These are phyloP conservation scores for Drosophila miranda DNA, from an alignment of 1,140 invertebrate species.

Conservation along the genomic window DNA sequence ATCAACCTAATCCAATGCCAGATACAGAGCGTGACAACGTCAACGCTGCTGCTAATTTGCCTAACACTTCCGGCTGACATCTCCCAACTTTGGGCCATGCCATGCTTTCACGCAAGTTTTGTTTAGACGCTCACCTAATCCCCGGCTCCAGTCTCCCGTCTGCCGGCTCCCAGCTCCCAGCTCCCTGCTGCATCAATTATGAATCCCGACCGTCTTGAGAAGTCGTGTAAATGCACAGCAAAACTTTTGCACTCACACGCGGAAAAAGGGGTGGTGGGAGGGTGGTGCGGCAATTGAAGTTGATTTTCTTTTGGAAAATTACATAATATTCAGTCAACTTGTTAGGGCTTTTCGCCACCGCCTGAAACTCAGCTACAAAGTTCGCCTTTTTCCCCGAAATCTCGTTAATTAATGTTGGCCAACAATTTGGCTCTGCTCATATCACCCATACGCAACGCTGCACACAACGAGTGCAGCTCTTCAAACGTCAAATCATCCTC, in stretches of 20 bases:
- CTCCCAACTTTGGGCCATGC: constrained; percentile 49
- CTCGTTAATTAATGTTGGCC: constrained; percentile 70
- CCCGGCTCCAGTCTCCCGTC: constrained; percentile 5
- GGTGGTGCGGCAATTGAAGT: constrained; percentile 7
- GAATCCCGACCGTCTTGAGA: constrained; percentile 36
- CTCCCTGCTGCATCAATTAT: constrained; percentile 62
- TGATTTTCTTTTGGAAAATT: constrained; percentile 61
- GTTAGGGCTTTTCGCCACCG: constrained; percentile 52
- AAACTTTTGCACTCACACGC: constrained; percentile 54
- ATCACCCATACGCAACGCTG: constrained; percentile 59
- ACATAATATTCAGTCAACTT: constrained; percentile 59
- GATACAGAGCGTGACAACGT: constrained; percentile 56
- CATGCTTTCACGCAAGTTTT: constrained; percentile 35
- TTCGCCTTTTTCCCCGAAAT: constrained; percentile 18
- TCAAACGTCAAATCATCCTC: constrained; percentile 56
- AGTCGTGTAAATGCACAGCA: constrained; percentile 60
- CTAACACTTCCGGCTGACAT: constrained; percentile 66
- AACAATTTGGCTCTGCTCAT: constrained; percentile 32
- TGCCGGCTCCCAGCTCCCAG: too few relatives aligned
- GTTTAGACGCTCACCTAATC: constrained; percentile 45
- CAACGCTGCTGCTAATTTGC: constrained; percentile 65
- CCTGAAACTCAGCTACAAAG: constrained; percentile 24
- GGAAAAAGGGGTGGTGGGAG: background rate
- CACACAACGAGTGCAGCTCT: constrained; percentile 28
- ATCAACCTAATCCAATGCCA: constrained; percentile 41